A percentile compares a stretch with the other conserved stretches of the same genome.
Evolutionary conservation across 2,113 vertebrate species (phyloP).

Genomic region (Entosphenus tridentatus): DNA sequence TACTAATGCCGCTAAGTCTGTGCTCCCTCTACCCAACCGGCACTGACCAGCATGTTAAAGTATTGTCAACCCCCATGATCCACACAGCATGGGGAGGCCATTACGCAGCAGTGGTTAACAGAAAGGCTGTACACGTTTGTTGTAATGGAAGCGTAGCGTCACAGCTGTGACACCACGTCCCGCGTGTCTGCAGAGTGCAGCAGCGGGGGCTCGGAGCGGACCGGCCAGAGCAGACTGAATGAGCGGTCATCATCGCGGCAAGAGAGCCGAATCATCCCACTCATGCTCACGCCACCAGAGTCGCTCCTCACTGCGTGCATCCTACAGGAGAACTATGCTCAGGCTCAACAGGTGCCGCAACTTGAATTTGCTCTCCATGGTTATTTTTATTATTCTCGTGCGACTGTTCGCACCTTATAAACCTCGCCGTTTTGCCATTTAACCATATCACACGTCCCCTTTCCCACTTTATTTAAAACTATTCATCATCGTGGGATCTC

Average conservation of each 20-base stretch:
- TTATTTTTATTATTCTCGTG: neutral
- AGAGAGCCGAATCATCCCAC: constrained; percentile 41
- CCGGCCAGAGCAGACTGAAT: constrained; percentile 23
- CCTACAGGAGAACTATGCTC: constrained; percentile 52
- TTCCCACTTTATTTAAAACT: neutral
- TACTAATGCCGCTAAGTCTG: too few relatives aligned
- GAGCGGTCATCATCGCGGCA: constrained; percentile 14
- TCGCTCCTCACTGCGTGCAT: constrained; percentile 73
- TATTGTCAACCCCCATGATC: too few relatives aligned
- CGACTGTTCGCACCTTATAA: neutral
- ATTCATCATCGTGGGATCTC: too few relatives aligned
- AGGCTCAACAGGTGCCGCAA: constrained; percentile 52
- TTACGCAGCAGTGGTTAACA: neutral
- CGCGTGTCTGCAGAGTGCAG: constrained; percentile 22
- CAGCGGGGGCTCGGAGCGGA: constrained; percentile 26
- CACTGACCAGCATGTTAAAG: too few relatives aligned
- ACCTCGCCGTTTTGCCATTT: neutral
- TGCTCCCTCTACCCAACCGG: too few relatives aligned
- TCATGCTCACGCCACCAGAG: constrained; percentile 85
- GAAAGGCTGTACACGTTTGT: neutral
- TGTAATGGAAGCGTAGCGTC: neutral
- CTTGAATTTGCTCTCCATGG: neutral
- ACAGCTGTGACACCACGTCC: neutral
- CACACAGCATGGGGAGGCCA: neutral
- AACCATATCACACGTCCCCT: neutral